Evolutionary conservation across 2,113 vertebrate genomes (phyloP), one percentile per base, ranked within the genome.

Genomic region (Xyliphius kryptos): DNA sequence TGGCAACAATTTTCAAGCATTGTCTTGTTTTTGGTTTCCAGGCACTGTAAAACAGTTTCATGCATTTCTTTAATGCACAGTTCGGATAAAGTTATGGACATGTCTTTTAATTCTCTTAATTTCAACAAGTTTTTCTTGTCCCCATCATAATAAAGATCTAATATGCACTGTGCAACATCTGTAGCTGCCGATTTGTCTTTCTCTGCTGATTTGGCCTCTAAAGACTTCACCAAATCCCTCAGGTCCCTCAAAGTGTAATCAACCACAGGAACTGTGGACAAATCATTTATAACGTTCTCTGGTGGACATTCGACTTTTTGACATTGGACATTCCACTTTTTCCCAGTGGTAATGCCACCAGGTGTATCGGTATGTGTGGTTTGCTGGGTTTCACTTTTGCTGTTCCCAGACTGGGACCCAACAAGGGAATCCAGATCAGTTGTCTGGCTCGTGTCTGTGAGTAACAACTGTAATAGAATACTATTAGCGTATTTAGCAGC

Each of bases 131-230:
- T 52, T 10, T 26, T 3, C 7, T 16, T 9, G 17, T 54, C 20
- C 10, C 55, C 69, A 72, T 15, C 70, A 68, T 72, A 69, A 15
- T 37, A 74, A 26, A 56, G 49, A 14, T 51, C 22, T 8, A 71
- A 6, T 21, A 74, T 64, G 20, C 11, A 11, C 9, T 59, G 2
- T 1, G 20, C 5, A 12, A 53, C 5, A 40, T 57, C 16, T n/a
- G 14, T 40, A 1, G 50, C 17, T 21, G 16, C 15, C 19, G 61
- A 46, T 16, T 9, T 3, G 21, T 41, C 8, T 0, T 1, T 36
- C 43, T 51, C 19, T 32, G 1, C 47, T 49, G 9, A 9, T 9
- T 0, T 2, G 6, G 10, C 20, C 22, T 74, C 66, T 5, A 76
- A 19, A 26, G 21, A 2, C 37, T 53, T 49, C 2, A 74, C 26